A percentile compares a stretch with the other conserved stretches of the same genome.
Conservation (phyloP, 2,888 invertebrate genomes). For the Therioaphis trifolii region DNA sequence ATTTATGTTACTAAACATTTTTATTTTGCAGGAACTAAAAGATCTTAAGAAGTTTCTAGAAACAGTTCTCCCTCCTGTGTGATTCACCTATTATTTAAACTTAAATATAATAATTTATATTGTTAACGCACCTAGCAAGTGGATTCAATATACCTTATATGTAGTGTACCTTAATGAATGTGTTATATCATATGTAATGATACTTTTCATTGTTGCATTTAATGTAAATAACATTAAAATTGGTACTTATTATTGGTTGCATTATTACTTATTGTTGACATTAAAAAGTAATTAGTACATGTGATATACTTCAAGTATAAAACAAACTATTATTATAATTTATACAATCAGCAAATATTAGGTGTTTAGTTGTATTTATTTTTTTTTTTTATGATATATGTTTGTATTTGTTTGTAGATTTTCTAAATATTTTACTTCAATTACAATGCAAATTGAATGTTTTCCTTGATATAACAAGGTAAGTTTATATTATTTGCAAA, state of each 20-base stretch:
- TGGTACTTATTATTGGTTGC: conserved; percentile 20
- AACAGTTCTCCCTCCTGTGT: conserved; percentile 65
- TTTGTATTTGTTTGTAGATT: conserved; percentile 38
- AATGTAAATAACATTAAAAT: conserved; percentile 35
- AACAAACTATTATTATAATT: background rate
- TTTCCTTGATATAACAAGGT: background rate
- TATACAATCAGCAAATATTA: conserved; percentile 18
- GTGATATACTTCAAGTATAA: conserved; percentile 9
- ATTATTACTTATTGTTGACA: conserved; percentile 5
- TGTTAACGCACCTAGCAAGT: conserved; percentile 27
- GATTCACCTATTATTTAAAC: conserved; percentile 21
- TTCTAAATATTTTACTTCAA: background rate
- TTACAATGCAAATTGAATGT: background rate
- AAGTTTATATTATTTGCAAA: background rate
- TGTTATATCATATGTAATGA: background rate
- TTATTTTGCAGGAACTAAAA: conserved; percentile 73
- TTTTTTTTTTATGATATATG: background rate
- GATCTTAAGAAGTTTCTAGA: conserved; percentile 75
- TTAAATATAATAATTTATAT: conserved; percentile 30
- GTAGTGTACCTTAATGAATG: conserved; percentile 40
- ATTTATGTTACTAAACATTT: background rate
- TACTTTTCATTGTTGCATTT: conserved; percentile 40
- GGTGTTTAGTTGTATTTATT: conserved; percentile 10
- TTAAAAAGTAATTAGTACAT: background rate
- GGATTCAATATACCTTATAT: conserved; percentile 27